These are phyloP conservation scores for Psephotus haematonotus DNA, from an alignment of 2,113 vertebrate genomes.

Conservation along the genomic window DNA sequence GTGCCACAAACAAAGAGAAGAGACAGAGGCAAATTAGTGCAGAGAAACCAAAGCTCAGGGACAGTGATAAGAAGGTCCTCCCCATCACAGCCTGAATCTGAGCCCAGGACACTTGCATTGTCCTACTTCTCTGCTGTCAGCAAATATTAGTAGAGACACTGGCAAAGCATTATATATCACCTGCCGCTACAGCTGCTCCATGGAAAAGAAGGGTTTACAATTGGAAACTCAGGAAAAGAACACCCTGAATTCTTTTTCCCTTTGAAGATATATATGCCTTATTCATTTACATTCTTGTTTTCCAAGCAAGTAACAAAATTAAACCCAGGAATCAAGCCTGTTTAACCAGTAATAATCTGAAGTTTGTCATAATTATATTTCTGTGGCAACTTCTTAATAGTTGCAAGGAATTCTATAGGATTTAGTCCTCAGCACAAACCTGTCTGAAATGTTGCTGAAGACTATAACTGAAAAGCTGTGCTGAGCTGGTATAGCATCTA, in stretches of 20 bases:
- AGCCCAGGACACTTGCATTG: rapidly evolving
- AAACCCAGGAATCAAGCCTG: background rate
- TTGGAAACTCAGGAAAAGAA: background rate
- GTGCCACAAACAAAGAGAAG: background rate
- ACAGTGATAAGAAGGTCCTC: background rate
- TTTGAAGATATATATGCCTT: background rate
- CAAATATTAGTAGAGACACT: background rate
- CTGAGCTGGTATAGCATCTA: background rate
- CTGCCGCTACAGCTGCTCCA: background rate
- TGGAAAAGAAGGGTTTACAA: background rate
- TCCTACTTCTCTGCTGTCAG: background rate
- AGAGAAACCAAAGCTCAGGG: background rate
- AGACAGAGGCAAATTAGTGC: background rate
- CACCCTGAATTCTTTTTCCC: background rate
- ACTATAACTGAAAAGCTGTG: background rate
- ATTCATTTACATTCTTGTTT: background rate
- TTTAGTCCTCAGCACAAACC: background rate
- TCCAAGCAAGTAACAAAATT: background rate
- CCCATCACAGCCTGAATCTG: background rate
- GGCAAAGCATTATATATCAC: background rate
- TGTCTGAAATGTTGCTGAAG: background rate
- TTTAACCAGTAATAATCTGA: background rate
- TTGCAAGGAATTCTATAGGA: background rate
- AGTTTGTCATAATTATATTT: background rate
- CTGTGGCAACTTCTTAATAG: background rate